phyloP scores from a whole-genome alignment of 2,113 vertebrate species.

The Bambusicola thoracicus region DNA sequence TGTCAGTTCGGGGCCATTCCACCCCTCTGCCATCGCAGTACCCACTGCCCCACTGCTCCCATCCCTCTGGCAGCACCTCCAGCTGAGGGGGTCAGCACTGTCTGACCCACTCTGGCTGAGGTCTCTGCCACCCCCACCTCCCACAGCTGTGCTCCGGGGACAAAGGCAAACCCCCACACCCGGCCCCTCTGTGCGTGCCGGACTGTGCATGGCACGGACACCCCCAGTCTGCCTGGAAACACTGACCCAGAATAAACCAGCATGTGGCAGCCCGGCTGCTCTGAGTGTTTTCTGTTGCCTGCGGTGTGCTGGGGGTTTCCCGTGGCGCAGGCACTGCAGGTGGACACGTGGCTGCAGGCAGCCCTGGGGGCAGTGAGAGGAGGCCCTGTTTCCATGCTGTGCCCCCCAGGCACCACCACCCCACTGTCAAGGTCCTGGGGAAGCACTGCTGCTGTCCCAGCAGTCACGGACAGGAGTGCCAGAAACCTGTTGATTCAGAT shows the following conservation, averaged over 20 bases:
- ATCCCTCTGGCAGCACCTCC: rapidly evolving
- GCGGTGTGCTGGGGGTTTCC: background rate
- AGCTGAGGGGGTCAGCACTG: background rate
- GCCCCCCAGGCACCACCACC: background rate
- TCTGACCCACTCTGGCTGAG: rapidly evolving
- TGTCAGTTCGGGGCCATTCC: rapidly evolving
- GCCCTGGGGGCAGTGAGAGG: background rate
- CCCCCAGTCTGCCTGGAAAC: background rate
- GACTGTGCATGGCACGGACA: background rate
- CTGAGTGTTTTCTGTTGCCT: background rate
- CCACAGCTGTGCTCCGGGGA: rapidly evolving
- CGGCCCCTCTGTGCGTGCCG: background rate
- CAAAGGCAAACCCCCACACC: background rate
- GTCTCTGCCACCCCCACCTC: background rate
- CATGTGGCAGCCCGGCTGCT: background rate
- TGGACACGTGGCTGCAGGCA: background rate
- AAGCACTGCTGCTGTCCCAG: rapidly evolving
- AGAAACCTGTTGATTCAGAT: slow-evolving; percentile 40
- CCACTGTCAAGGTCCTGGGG: background rate
- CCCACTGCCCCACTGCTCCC: rapidly evolving
- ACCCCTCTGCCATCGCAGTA: background rate
- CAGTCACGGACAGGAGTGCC: background rate
- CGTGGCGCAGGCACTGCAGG: background rate
- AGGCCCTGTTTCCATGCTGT: background rate
- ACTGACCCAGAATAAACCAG: background rate